Conservation (phyloP, 1,140 invertebrate genomes). For the Drosophila rufa region DNA sequence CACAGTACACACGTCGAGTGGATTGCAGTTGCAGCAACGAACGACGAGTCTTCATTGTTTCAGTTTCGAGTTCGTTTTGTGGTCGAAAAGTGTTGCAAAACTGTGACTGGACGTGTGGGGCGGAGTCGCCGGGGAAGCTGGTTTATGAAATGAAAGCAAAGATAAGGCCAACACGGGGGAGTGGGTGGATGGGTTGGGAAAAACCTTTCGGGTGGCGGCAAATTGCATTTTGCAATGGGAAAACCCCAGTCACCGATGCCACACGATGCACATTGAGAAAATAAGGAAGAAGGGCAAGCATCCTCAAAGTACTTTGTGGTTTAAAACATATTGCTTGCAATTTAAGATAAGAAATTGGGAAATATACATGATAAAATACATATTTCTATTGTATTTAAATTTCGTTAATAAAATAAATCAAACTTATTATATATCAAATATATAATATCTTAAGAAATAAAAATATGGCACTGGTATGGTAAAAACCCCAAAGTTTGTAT, state of each 20-base stretch:
- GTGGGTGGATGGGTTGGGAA: conserved; percentile 24
- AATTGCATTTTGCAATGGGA: conserved; percentile 77
- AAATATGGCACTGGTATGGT: no score
- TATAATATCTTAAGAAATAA: no score
- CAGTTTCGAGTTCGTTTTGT: conserved; percentile 66
- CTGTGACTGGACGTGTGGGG: conserved; percentile 65
- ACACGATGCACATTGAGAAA: conserved; percentile 16
- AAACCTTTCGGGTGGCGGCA: conserved; percentile 63
- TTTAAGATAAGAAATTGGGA: no score
- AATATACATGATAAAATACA: no score
- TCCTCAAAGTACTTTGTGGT: no score
- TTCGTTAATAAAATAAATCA: no score
- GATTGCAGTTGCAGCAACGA: conserved; percentile 72
- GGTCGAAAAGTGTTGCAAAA: conserved; percentile 73
- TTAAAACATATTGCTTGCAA: no score
- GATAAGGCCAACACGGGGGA: conserved; percentile 62
- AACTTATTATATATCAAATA: no score
- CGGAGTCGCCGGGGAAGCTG: conserved; percentile 37
- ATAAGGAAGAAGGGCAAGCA: neutral
- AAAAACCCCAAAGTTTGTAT: no score
- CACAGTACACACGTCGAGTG: conserved; percentile 32
- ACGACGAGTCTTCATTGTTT: conserved; percentile 69
- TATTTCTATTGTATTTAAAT: no score
- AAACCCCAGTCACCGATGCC: conserved; percentile 25
- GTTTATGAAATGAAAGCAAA: conserved; percentile 83